Percentiles rank a stretch among this genome's conserved stretches.
Conservation (phyloP, 2,113 vertebrate genomes). For the Potamarius usumacintae region DNA sequence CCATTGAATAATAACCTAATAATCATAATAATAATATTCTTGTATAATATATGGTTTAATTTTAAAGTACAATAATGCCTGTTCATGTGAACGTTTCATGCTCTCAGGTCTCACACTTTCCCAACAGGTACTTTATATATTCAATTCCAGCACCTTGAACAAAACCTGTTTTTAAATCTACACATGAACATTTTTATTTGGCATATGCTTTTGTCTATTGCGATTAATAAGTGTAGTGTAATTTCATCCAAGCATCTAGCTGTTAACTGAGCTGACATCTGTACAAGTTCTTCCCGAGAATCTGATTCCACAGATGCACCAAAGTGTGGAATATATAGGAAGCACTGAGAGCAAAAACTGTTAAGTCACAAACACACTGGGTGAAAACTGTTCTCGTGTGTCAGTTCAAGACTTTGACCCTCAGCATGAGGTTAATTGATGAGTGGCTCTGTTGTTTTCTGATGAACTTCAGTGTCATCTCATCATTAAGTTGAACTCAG, state of each 20-base stretch:
- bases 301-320: not conserved
- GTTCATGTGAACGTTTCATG: not conserved
- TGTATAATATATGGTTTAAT: not conserved
- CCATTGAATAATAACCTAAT: not conserved
- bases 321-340: not conserved
- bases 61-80: not conserved
- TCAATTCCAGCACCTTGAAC: not conserved
- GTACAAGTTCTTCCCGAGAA: not conserved
- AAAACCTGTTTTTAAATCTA: not conserved
- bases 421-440: conserved; percentile 5
- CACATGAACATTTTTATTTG: not conserved
- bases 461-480: conserved; percentile 10
- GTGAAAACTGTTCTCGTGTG: not conserved
- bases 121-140: not conserved
- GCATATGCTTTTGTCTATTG: not conserved
- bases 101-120: not conserved
- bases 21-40: not conserved
- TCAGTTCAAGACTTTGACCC: not conserved
- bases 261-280: conserved; percentile 10
- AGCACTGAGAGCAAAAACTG: not conserved
- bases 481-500: conserved; percentile 14
- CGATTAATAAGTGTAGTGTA: not conserved
- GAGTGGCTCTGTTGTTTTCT: not conserved
- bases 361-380: not conserved
- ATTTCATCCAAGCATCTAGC: not conserved